Conservation (phyloP, 1,140 invertebrate genomes). For the Aphis craccivora region DNA sequence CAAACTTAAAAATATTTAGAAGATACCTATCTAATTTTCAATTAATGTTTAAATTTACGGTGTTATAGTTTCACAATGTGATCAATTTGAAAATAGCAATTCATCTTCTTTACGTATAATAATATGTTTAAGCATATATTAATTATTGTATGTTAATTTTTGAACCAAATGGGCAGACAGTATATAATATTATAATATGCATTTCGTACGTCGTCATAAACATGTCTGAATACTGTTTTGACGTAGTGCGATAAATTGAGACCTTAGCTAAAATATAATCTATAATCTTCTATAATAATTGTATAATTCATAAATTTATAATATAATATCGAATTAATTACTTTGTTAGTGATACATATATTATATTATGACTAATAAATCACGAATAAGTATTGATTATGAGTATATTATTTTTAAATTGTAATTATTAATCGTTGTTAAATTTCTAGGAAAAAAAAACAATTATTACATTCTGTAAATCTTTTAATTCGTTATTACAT, state of each 20-base stretch:
- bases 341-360: not conserved
- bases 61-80: not conserved
- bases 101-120: not conserved
- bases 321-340: not conserved
- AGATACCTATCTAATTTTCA: not conserved
- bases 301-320: not conserved
- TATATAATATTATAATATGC: not conserved
- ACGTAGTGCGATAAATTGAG: not conserved
- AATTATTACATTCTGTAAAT: not conserved
- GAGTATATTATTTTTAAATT: not conserved
- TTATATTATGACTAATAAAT: not conserved
- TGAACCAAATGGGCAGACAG: not conserved
- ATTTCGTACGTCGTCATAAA: not conserved
- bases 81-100: not conserved
- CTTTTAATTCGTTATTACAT: not conserved
- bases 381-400: not conserved
- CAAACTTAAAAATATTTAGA: not conserved
- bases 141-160: constrained; percentile 19
- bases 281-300: not conserved
- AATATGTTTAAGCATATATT: not conserved
- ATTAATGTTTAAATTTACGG: not conserved
- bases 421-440: not conserved
- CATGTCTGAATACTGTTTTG: not conserved
- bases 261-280: constrained; percentile 10
- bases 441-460: not conserved